Conservation (phyloP, 1,140 invertebrate species). For the Ceratina calcarata region DNA sequence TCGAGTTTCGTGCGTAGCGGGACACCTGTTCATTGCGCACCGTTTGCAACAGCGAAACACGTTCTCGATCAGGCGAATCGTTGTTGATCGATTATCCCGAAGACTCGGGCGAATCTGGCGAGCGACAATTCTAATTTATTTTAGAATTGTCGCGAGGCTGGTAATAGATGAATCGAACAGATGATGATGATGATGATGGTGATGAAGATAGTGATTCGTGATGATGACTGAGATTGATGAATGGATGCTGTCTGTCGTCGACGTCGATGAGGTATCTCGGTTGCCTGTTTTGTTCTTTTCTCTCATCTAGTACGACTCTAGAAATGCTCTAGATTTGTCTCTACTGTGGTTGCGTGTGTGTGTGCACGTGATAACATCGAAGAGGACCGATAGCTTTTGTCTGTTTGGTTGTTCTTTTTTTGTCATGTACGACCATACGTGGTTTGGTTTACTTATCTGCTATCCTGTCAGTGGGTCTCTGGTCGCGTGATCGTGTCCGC, state of each 20-base stretch:
- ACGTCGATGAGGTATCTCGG: constrained; percentile 39
- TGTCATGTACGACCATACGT: constrained; percentile 47
- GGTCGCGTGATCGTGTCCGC: constrained; percentile 39
- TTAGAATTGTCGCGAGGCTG: background rate
- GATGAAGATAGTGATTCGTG: constrained; percentile 39
- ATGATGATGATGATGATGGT: constrained; percentile 39
- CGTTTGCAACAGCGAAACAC: background rate
- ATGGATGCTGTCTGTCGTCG: constrained; percentile 52
- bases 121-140: too few relatives aligned
- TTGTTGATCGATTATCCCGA: too few relatives aligned
- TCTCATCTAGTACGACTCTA: constrained; percentile 54
- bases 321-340: constrained; percentile 65
- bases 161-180: background rate
- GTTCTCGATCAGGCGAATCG: background rate
- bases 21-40: background rate
- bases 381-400: constrained; percentile 48
- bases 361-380: constrained; percentile 69
- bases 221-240: constrained; percentile 40
- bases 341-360: constrained; percentile 64
- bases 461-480: constrained; percentile 48
- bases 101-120: too few relatives aligned
- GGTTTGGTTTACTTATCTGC: constrained; percentile 72
- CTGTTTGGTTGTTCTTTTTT: constrained; percentile 44
- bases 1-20: constrained; percentile 17
- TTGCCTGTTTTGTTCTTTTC: constrained; percentile 24